Percentiles rank a stretch among this genome's conserved stretches.
These are phyloP conservation scores for Botrylloides violaceus DNA, from an alignment of 23 tunicate species.

Conservation along the genomic window DNA sequence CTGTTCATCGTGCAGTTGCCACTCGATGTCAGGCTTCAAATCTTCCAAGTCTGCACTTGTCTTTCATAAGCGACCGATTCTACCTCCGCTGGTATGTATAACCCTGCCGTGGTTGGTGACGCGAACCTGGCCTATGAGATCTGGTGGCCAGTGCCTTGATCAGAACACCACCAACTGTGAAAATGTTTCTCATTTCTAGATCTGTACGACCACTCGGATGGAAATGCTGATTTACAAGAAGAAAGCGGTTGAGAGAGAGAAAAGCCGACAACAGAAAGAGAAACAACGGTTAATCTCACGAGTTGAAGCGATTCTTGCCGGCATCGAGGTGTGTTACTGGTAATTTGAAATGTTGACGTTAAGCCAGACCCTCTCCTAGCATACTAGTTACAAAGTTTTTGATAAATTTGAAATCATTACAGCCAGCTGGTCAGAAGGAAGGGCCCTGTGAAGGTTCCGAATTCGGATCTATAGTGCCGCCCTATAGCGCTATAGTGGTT, in stretches of 20 bases:
- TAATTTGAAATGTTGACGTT: not conserved
- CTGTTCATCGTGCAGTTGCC: slow-evolving; percentile 71
- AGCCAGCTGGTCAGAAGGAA: no score
- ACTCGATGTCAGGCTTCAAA: slow-evolving; percentile 27
- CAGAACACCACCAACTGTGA: not conserved
- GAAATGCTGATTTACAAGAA: slow-evolving; percentile 48
- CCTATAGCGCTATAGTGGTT: no score
- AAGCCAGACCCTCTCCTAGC: no score
- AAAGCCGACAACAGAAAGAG: slow-evolving; percentile 24
- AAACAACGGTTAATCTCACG: slow-evolving; percentile 28
- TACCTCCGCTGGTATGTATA: slow-evolving; percentile 62
- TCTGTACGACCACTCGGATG: slow-evolving; percentile 41
- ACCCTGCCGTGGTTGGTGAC: no score
- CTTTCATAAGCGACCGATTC: slow-evolving; percentile 48
- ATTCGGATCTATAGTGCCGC: no score
- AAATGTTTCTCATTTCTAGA: slow-evolving; percentile 4
- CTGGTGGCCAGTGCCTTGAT: not conserved
- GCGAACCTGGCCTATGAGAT: not conserved
- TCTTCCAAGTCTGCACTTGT: slow-evolving; percentile 18
- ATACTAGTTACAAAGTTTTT: no score
- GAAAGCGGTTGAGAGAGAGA: slow-evolving; percentile 67
- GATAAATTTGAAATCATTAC: no score
- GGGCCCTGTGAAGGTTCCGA: no score
- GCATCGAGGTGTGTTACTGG: slow-evolving; percentile 33
- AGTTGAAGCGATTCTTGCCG: slow-evolving; percentile 60